Evolutionary conservation across 2,113 vertebrate genomes (phyloP).

Genomic region (Platysternon megacephalum): DNA sequence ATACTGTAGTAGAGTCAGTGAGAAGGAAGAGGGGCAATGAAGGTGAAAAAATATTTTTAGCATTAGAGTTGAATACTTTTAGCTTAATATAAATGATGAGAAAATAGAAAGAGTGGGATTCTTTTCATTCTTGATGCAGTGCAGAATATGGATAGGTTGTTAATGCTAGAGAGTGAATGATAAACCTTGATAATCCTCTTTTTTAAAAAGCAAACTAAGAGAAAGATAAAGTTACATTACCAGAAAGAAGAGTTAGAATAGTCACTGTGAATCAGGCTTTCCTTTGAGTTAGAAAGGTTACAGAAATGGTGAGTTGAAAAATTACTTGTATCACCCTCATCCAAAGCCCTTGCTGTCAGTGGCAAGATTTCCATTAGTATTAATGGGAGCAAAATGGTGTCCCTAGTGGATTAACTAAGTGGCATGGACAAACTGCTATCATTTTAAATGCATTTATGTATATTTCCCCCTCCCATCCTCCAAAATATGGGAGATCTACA

Average conservation of each 20-base stretch:
- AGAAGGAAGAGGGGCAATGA: neutral
- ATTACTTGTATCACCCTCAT: neutral
- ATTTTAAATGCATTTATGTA: neutral
- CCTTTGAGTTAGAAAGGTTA: neutral
- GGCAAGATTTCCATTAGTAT: neutral
- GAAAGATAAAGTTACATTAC: neutral
- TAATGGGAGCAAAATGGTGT: fast-evolving
- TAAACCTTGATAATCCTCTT: neutral
- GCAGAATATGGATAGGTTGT: neutral
- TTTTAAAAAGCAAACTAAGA: neutral
- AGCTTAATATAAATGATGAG: neutral
- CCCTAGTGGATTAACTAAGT: neutral
- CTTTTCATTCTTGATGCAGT: neutral
- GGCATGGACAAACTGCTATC: neutral
- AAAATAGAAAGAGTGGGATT: neutral
- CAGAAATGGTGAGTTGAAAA: neutral
- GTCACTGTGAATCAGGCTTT: neutral
- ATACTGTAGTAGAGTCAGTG: neutral
- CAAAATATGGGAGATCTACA: neutral
- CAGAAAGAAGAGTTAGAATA: neutral
- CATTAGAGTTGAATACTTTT: fast-evolving
- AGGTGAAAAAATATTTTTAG: neutral
- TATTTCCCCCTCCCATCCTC: neutral
- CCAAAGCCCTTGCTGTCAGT: neutral
- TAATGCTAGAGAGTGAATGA: neutral